These are phyloP conservation scores for Deilephila elpenor DNA, from an alignment of 2,888 invertebrate genomes.

Conservation along the genomic window DNA sequence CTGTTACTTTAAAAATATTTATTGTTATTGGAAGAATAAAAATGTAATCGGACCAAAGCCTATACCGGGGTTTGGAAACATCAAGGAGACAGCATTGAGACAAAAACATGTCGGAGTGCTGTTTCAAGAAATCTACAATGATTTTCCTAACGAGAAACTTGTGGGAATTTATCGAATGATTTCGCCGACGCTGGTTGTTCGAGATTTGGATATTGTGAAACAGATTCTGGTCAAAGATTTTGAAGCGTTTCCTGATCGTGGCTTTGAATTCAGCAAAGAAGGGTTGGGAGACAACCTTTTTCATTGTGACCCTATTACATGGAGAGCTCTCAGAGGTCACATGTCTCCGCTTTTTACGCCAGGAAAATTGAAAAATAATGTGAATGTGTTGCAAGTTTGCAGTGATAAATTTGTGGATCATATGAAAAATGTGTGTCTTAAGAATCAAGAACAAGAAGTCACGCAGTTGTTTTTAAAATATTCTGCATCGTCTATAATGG, in stretches of 20 bases:
- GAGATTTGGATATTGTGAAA: slow-evolving; percentile 61
- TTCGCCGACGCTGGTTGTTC: slow-evolving; percentile 55
- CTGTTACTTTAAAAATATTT: slow-evolving; percentile 47
- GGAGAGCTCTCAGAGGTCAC: slow-evolving; percentile 54
- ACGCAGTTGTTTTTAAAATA: slow-evolving; percentile 47
- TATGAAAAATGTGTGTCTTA: slow-evolving; percentile 41
- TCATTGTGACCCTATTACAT: slow-evolving; percentile 51
- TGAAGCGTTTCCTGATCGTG: slow-evolving; percentile 57
- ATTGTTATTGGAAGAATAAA: slow-evolving; percentile 51
- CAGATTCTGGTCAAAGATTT: slow-evolving; percentile 64
- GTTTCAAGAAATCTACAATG: slow-evolving; percentile 55
- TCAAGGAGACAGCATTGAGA: slow-evolving; percentile 48
- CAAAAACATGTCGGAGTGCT: slow-evolving; percentile 46
- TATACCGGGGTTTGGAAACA: slow-evolving; percentile 47
- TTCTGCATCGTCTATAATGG: slow-evolving; percentile 47
- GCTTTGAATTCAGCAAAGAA: slow-evolving; percentile 52
- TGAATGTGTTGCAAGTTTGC: slow-evolving; percentile 46
- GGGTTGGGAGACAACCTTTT: slow-evolving; percentile 61
- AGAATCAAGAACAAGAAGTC: slow-evolving; percentile 44
- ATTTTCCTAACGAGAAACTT: slow-evolving; percentile 59
- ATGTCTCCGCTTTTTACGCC: slow-evolving; percentile 60
- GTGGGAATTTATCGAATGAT: slow-evolving; percentile 61
- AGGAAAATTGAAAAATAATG: slow-evolving; percentile 55
- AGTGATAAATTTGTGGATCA: slow-evolving; percentile 54
- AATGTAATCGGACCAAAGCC: slow-evolving; percentile 60